Conservation (phyloP, 1,140 invertebrate species). For the Laupala kohalensis region DNA sequence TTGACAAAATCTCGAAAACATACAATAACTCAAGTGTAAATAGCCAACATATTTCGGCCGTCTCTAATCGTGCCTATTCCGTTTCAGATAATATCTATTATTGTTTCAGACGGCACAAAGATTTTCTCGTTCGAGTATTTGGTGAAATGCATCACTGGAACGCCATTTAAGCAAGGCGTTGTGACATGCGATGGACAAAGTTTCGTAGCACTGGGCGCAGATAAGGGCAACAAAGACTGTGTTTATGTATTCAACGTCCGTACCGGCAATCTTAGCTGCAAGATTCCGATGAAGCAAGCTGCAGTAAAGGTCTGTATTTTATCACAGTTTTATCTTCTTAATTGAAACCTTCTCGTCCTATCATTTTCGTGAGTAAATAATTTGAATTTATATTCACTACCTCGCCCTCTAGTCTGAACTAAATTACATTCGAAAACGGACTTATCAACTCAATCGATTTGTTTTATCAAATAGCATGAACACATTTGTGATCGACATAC, state of each 20-base stretch:
- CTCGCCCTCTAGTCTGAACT: too few species aligned
- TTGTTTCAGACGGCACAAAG: slow-evolving; percentile 51
- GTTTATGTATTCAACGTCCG: slow-evolving; percentile 71
- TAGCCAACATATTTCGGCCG: too few species aligned
- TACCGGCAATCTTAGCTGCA: slow-evolving; percentile 66
- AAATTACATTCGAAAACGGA: too few species aligned
- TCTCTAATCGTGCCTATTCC: too few species aligned
- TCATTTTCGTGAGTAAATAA: background rate
- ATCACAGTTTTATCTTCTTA: background rate
- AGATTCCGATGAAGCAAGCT: slow-evolving; percentile 50
- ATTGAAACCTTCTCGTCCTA: background rate
- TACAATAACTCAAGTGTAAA: too few species aligned
- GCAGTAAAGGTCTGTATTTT: slow-evolving; percentile 41
- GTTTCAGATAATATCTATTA: too few species aligned
- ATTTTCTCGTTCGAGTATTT: slow-evolving; percentile 70
- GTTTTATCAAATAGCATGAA: too few species aligned
- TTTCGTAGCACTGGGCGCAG: slow-evolving; percentile 62
- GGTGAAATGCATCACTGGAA: slow-evolving; percentile 48
- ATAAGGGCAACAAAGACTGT: slow-evolving; percentile 66
- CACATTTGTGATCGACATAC: too few species aligned
- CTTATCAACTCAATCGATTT: too few species aligned
- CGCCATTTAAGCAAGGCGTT: slow-evolving; percentile 54
- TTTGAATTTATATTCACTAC: too few species aligned
- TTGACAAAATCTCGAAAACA: too few species aligned
- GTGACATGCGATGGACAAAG: slow-evolving; percentile 68